phyloP scores from a whole-genome alignment of 2,888 invertebrate species.

The Desoria tigrina region DNA sequence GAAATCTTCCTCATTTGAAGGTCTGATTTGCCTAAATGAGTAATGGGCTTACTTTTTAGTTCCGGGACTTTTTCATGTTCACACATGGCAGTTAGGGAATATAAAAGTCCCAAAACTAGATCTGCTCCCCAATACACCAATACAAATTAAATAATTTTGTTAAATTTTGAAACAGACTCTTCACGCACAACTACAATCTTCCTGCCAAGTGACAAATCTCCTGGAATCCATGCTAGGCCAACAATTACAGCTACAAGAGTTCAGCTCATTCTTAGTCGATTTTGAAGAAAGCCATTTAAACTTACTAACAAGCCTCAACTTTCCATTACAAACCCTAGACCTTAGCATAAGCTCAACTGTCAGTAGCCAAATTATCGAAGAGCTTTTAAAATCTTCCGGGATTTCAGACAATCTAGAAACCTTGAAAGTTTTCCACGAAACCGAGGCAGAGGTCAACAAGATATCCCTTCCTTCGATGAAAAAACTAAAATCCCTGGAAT shows the following conservation, averaged over 20 bases:
- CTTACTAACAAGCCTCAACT: conserved; percentile 31
- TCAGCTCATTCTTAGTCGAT: conserved; percentile 44
- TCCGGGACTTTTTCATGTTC: too few relatives aligned
- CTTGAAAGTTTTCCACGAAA: conserved; percentile 41
- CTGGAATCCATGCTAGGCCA: conserved; percentile 28
- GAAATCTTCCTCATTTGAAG: conserved; percentile 20
- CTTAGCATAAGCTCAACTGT: conserved; percentile 35
- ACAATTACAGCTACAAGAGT: conserved; percentile 32
- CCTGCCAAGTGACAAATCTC: conserved; percentile 31
- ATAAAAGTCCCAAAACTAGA: too few relatives aligned
- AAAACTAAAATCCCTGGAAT: conserved; percentile 30
- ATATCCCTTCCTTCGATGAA: conserved; percentile 17
- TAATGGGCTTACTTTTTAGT: too few relatives aligned
- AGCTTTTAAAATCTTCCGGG: conserved; percentile 22
- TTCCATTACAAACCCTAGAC: conserved; percentile 31
- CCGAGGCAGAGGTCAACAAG: conserved; percentile 26
- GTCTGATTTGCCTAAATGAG: too few relatives aligned
- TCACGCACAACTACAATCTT: conserved; percentile 36
- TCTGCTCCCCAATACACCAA: too few relatives aligned
- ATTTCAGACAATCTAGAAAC: conserved; percentile 21
- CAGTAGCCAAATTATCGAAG: conserved; percentile 14
- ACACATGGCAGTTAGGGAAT: too few relatives aligned
- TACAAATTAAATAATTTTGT: too few relatives aligned
- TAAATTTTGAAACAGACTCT: too few relatives aligned
- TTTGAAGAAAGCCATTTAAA: conserved; percentile 39